phyloP scores from a whole-genome alignment of 1,140 invertebrate species.

The Episyrphus balteatus region DNA sequence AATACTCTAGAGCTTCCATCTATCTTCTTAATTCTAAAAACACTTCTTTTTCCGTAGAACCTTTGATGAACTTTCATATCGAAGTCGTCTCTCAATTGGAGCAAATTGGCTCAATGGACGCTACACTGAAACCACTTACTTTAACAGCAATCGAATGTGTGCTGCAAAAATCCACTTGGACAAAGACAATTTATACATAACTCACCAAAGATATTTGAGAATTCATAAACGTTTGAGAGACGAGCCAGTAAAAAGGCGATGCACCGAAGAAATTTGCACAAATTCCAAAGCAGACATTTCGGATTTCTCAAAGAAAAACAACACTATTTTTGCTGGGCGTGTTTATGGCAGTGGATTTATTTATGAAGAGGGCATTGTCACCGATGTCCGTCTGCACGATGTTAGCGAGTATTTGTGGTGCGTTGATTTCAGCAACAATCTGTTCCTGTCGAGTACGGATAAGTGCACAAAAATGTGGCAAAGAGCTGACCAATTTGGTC shows the following conservation, averaged over 20 bases:
- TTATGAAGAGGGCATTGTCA: constrained; percentile 11
- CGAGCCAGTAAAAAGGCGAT: constrained; percentile 18
- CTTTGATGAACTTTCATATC: constrained; percentile 13
- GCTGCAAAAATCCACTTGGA: constrained; percentile 25
- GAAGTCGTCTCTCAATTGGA: constrained; percentile 17
- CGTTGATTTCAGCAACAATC: constrained; percentile 20
- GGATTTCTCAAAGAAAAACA: constrained; percentile 22
- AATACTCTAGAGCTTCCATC: neutral
- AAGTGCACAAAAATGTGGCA: constrained; percentile 22
- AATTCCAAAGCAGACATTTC: constrained; percentile 20
- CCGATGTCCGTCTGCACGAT: constrained; percentile 21
- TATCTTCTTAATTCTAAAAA: neutral
- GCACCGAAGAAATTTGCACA: constrained; percentile 16
- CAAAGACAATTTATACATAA: constrained; percentile 18
- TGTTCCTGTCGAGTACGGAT: constrained; percentile 25
- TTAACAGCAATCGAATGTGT: constrained; percentile 26
- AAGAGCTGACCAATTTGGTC: constrained; percentile 21
- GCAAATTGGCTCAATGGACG: constrained; percentile 24
- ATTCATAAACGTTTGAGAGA: constrained; percentile 15
- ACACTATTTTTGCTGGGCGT: constrained; percentile 26
- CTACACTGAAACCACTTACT: constrained; percentile 23
- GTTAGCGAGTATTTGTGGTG: constrained; percentile 21
- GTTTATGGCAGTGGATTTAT: constrained; percentile 21
- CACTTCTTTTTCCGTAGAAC: constrained; percentile 11
- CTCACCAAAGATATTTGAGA: constrained; percentile 22